Evolutionary conservation across 2,797 vertebrate species (phyloP).

Genomic region (Tympanoctomys barrerae): DNA sequence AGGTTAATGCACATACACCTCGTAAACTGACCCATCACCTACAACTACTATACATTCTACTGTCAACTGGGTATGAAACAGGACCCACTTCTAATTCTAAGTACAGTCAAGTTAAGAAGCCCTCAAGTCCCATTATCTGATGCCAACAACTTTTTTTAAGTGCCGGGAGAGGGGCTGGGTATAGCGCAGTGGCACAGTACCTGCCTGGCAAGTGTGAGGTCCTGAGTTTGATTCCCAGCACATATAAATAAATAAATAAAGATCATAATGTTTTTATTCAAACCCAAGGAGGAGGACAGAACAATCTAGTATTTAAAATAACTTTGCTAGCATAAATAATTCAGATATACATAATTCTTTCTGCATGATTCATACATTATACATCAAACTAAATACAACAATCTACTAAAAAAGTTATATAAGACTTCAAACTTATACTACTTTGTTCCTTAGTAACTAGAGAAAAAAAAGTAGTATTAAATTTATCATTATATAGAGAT

Average conservation of each 20-base stretch:
- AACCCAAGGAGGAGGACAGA: neutral
- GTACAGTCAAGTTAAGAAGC: neutral
- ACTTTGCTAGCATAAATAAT: constrained; percentile 57
- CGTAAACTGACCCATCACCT: neutral
- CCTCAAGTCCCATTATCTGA: constrained; percentile 40
- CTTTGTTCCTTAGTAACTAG: constrained; percentile 26
- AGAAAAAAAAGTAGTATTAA: neutral
- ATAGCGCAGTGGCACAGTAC: too few species aligned
- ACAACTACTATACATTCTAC: neutral
- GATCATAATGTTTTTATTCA: constrained; percentile 37
- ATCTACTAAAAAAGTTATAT: constrained; percentile 22
- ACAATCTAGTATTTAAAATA: constrained; percentile 49
- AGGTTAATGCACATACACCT: neutral
- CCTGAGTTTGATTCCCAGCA: too few species aligned
- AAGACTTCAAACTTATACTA: constrained; percentile 48
- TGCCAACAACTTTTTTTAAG: neutral
- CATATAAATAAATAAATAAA: too few species aligned
- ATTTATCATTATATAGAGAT: constrained; percentile 45
- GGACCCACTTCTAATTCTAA: neutral
- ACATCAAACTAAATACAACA: constrained; percentile 45
- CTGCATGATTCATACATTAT: constrained; percentile 54
- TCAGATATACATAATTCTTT: constrained; percentile 44
- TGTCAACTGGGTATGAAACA: neutral
- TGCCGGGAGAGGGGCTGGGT: too few species aligned
- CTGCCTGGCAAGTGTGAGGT: too few species aligned